Conservation (phyloP, 2,113 vertebrate species). For the Orientallactaga bullata region DNA sequence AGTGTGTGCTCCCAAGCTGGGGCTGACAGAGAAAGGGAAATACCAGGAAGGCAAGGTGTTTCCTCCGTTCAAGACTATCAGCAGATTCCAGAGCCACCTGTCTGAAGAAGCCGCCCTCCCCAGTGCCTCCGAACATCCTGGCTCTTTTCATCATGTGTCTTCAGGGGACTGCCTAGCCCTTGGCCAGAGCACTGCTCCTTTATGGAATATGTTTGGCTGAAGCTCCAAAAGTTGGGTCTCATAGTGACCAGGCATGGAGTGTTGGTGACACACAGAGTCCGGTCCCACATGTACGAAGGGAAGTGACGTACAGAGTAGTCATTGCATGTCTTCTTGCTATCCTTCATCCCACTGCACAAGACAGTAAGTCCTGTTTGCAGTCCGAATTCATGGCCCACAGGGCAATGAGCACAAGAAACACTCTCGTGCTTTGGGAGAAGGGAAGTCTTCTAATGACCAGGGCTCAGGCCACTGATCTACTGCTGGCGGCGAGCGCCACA, state of each 20-base stretch:
- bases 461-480: not conserved
- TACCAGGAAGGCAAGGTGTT: too few species aligned
- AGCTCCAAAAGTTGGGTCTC: accelerated
- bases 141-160: not conserved
- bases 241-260: not conserved
- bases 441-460: not conserved
- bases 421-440: not conserved
- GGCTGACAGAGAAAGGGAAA: not conserved
- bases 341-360: not conserved
- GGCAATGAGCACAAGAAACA: not conserved
- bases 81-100: too few species aligned
- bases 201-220: accelerated
- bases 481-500: not conserved
- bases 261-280: not conserved
- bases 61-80: accelerated
- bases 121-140: accelerated
- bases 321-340: too few species aligned
- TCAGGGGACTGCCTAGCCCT: not conserved
- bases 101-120: accelerated
- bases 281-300: not conserved
- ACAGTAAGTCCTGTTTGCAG: not conserved
- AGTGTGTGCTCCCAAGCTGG: not conserved
- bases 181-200: not conserved
- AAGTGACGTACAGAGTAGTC: too few species aligned
- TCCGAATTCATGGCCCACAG: not conserved